phyloP scores from a whole-genome alignment of 2,797 vertebrate species.

The Chiroxiphia lanceolata region DNA sequence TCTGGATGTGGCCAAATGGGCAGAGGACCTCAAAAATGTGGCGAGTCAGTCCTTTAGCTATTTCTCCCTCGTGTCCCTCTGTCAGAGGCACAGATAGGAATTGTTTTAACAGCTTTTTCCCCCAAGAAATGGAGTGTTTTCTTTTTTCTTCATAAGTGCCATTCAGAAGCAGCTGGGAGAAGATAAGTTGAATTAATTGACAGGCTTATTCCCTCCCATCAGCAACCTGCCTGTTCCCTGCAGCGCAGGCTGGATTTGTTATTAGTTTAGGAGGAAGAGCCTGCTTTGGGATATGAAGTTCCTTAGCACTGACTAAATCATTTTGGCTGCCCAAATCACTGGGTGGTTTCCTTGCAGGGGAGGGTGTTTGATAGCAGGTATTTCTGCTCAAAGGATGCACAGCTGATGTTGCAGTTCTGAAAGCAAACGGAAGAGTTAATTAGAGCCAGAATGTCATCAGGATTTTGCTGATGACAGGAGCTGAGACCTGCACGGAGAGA shows the following conservation, averaged over 20 bases:
- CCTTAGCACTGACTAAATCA: background rate
- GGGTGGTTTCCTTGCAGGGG: background rate
- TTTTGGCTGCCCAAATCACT: background rate
- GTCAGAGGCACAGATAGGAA: background rate
- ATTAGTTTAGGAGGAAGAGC: background rate
- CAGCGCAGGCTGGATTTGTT: background rate
- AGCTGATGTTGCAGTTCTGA: background rate
- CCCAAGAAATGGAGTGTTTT: background rate
- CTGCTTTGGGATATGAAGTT: background rate
- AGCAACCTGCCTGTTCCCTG: background rate
- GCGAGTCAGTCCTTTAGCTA: background rate
- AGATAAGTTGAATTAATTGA: background rate
- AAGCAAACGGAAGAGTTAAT: background rate
- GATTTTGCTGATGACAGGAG: background rate
- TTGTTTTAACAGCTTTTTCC: background rate
- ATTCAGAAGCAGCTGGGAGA: background rate
- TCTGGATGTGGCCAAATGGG: background rate
- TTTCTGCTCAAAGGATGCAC: background rate
- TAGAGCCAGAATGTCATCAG: background rate
- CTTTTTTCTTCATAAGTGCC: background rate
- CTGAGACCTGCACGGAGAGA: background rate
- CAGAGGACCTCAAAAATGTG: background rate
- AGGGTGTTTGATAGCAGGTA: background rate
- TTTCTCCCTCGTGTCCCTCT: background rate
- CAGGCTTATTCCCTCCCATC: background rate